phyloP scores from a whole-genome alignment of 1,140 invertebrate genomes.

The Mercenaria mercenaria region DNA sequence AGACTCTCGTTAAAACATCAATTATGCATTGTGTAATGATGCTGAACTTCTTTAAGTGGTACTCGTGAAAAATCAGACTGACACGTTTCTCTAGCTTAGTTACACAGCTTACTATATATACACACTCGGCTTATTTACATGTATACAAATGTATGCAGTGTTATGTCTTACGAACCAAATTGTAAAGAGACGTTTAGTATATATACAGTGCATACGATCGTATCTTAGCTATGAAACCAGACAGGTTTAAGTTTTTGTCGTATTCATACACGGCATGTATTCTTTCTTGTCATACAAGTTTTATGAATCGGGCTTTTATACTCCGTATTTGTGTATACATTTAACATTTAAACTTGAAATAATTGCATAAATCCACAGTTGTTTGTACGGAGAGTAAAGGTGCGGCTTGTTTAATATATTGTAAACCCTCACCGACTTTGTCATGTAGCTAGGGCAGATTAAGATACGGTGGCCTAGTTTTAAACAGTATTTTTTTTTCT shows the following conservation, averaged over 20 bases:
- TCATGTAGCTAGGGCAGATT: background rate
- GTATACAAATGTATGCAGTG: background rate
- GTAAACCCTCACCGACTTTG: background rate
- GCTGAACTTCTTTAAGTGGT: background rate
- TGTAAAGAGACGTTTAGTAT: background rate
- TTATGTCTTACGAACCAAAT: background rate
- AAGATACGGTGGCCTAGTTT: slow-evolving; percentile 12
- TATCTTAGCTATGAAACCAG: background rate
- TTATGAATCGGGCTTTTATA: slow-evolving; percentile 47
- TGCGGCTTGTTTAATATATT: slow-evolving; percentile 19
- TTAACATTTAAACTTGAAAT: slow-evolving; percentile 26
- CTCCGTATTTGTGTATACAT: slow-evolving; percentile 25
- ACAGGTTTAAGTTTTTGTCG: background rate
- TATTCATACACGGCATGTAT: slow-evolving; percentile 22
- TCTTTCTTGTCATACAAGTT: slow-evolving; percentile 14
- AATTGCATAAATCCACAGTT: slow-evolving; percentile 2
- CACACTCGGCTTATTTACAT: too few relatives aligned
- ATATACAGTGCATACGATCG: background rate
- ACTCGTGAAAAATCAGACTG: background rate
- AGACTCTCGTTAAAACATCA: background rate
- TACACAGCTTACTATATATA: too few relatives aligned
- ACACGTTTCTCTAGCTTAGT: too few relatives aligned
- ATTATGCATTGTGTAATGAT: slow-evolving; percentile 17
- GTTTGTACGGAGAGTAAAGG: slow-evolving; percentile 15
- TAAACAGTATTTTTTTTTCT: background rate